phyloP scores from a whole-genome alignment of 2,113 vertebrate genomes.

The western clawed frog (Xenopus tropicalis) region DNA sequence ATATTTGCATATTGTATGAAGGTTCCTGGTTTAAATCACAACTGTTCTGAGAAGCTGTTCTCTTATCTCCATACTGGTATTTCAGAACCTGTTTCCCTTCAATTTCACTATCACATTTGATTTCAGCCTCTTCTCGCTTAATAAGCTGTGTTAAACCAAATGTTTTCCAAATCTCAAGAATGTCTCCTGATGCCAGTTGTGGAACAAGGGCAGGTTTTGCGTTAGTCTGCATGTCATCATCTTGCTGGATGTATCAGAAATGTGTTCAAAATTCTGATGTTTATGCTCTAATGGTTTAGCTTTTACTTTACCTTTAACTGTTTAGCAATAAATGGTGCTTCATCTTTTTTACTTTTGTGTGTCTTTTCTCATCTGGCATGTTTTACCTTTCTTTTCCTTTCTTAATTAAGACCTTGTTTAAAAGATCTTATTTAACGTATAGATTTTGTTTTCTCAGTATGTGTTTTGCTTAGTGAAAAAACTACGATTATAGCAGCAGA shows the following conservation, averaged over 20 bases:
- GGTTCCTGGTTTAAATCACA: not conserved
- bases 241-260: too few relatives aligned
- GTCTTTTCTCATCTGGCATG: constrained; percentile 30
- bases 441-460: constrained; percentile 38
- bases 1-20: not conserved
- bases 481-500: constrained; percentile 37
- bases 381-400: constrained; percentile 42
- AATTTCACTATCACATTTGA: not conserved
- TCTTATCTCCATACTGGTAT: not conserved
- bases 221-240: not conserved
- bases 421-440: too few relatives aligned
- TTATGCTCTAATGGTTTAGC: not conserved
- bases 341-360: not conserved
- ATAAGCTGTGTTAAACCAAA: constrained; percentile 31
- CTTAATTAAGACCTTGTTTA: constrained; percentile 9
- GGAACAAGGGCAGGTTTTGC: not conserved
- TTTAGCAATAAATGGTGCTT: not conserved
- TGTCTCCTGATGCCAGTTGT: constrained; percentile 7
- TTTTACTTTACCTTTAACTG: constrained; percentile 34
- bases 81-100: constrained; percentile 8
- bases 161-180: not conserved
- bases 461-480: constrained; percentile 43
- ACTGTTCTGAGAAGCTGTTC: not conserved
- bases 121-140: constrained; percentile 15
- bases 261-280: not conserved